Evolutionary conservation across 1,140 invertebrate genomes (phyloP).

Genomic region (Pogonomyrmex californicus): DNA sequence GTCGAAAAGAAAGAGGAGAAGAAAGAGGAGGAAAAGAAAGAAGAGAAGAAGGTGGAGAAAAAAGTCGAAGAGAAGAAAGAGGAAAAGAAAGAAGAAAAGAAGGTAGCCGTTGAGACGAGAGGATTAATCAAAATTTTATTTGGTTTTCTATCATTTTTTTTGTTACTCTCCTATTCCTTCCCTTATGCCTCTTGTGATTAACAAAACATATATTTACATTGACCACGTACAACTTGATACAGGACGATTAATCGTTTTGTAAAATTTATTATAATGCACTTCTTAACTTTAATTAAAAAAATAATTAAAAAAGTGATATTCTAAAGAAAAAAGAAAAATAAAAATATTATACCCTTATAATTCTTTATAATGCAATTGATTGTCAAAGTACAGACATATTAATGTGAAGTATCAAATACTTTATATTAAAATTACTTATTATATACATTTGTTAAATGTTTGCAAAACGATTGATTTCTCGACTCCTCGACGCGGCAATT

Average conservation of each 20-base stretch:
- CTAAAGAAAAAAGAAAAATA: neutral
- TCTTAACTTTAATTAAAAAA: neutral
- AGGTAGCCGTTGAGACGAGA: slow-evolving; percentile 55
- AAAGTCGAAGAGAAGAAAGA: slow-evolving; percentile 86
- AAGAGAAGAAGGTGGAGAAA: slow-evolving; percentile 76
- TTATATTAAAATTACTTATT: neutral
- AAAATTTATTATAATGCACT: slow-evolving; percentile 8
- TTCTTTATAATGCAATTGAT: neutral
- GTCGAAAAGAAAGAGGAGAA: slow-evolving; percentile 84
- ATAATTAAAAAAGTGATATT: neutral
- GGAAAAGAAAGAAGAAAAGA: slow-evolving; percentile 85
- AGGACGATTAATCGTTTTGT: slow-evolving; percentile 34
- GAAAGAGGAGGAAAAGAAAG: slow-evolving; percentile 77
- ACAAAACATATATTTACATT: slow-evolving; percentile 45
- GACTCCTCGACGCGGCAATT: slow-evolving; percentile 41
- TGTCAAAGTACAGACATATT: neutral
- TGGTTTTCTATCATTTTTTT: neutral
- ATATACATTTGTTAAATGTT: neutral
- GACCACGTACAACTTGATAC: slow-evolving; percentile 25
- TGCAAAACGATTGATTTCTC: slow-evolving; percentile 34
- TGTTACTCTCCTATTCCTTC: neutral
- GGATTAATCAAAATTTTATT: slow-evolving; percentile 16
- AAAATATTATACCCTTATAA: neutral
- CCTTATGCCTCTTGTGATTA: slow-evolving; percentile 27
- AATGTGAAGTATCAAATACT: neutral